A percentile compares a stretch with the other conserved stretches of the same genome.
Evolutionary conservation across 2,113 vertebrate species (phyloP).

Genomic region (Symphodus melops): DNA sequence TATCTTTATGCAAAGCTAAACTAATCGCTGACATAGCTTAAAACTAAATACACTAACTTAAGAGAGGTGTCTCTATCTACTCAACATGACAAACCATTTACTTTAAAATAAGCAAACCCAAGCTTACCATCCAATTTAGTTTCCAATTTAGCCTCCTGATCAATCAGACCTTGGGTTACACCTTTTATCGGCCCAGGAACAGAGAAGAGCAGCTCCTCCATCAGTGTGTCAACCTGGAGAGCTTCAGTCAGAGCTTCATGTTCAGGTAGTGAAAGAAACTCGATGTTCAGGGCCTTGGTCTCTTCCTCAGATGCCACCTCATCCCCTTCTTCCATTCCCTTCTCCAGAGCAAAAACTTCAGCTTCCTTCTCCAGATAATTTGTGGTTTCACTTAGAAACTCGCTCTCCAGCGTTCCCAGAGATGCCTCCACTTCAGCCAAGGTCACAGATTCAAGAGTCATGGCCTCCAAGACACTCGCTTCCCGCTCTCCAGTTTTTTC

Average conservation of each 20-base stretch:
- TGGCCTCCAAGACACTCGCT: background rate
- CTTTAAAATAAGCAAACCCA: background rate
- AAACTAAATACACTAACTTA: too few relatives aligned
- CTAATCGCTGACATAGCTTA: background rate
- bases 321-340: background rate
- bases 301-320: background rate
- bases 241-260: constrained; percentile 17
- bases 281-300: background rate
- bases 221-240: constrained; percentile 15
- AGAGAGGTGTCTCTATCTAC: background rate
- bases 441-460: constrained; percentile 23
- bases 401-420: background rate
- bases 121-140: constrained; percentile 14
- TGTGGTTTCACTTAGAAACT: constrained; percentile 4
- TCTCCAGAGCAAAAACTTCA: background rate
- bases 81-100: too few relatives aligned
- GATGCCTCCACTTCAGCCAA: constrained; percentile 19
- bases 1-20: background rate
- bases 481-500: background rate
- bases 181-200: background rate
- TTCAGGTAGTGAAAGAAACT: constrained; percentile 23
- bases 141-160: background rate
- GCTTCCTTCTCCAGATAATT: constrained; percentile 27
- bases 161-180: background rate
- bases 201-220: constrained; percentile 25